Evolutionary conservation across 2,888 invertebrate species (phyloP), one percentile per base, ranked within the genome.

Genomic region (Synanthedon andrenaeformis): DNA sequence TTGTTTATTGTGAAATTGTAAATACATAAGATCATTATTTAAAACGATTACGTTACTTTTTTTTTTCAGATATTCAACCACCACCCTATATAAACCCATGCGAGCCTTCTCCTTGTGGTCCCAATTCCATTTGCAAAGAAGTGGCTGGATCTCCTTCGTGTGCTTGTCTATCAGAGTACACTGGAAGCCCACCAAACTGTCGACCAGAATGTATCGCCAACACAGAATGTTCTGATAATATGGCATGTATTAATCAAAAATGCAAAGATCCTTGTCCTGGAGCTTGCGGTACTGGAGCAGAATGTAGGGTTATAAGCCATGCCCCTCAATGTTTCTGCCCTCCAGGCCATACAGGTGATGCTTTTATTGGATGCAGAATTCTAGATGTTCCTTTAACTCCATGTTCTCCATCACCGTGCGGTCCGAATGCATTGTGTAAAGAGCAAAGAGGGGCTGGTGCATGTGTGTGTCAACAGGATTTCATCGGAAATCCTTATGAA

Each of bases 401-500:
- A 52, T 93, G 93, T 67, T 84, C 88, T 19, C 92, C 92, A 13
- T 92, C 92, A 45, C 92, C 93, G 0, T 94, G 94, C 72, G 93
- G 94, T 12, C 78, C 92, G 5, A 93, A 93, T 66, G 92, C 93
- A n/a, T 72, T 90, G 62, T 94, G 94, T 65, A 89, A 89, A 69
- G 92, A 92, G 73, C 88, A 89, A 62, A 89, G 90, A 67, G 90
- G 89, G 42, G 92, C 92, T 12, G 93, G 93, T 42, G 87, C 87
- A 48, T 94, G 94, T 65, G 89, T 90, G 52, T 94, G 94, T 68
- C 69, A 91, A 49, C 85, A 90, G 4, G 92, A 91, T 67, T 90
- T 91, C 69, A 88, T 91, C 57, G 95, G 95, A 55, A 92, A 93
- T 75, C 94, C 94, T 48, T 93, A 93, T 62, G 92, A 92, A 76